Evolutionary conservation across 2,888 invertebrate genomes (phyloP), one percentile per base, ranked within the genome.

Genomic region (Coecobrya sp.): DNA sequence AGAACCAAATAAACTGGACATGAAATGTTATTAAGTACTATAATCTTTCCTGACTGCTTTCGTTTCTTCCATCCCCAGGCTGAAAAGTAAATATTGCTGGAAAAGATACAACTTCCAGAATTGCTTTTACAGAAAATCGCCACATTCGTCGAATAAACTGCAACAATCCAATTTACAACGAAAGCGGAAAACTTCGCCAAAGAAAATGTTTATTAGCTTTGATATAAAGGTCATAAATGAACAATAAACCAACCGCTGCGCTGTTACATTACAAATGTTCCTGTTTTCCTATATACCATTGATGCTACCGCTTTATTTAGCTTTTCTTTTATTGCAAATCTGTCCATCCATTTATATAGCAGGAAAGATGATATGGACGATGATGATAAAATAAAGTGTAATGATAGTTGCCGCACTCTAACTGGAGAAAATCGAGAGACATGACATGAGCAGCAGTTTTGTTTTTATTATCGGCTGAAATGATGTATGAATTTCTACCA

Each of bases 401-500:
- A n/a, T 8, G 68, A 19, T 1, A 73, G 13, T 8, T 8, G 42
- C 36, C 1, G n/a, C 19, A 70, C 65, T 8, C 36, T 68, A 36
- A 36, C 4, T 36, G 70, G n/a, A 42, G 11, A 36, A 70, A 70
- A 16, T 70, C 30, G 30, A 13, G 36, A 27, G 52, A 49, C 22
- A 22, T 45, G 49, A 22, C 49, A 22, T 45, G 76, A 5, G 49
- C 76, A 25, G 76, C 49, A 79, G 25, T 79, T 79, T 79, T 45
- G n/a, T 45, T 76, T 76, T 49, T 79, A 52, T 79, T 79, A 27
- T 27, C 52, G n/a, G 30, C 27, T 13, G 7, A 52, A 49, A 79
- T 52, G 27, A 27, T 79, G 79, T 52, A 79, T 79, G 79, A 79
- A 79, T 79, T 79, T 49, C 25, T 52, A 52, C 7, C 5, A 79